Percentiles rank a stretch among this genome's conserved stretches.
phyloP scores from a whole-genome alignment of 2,888 invertebrate species.

The Rhagonycha fulva region DNA sequence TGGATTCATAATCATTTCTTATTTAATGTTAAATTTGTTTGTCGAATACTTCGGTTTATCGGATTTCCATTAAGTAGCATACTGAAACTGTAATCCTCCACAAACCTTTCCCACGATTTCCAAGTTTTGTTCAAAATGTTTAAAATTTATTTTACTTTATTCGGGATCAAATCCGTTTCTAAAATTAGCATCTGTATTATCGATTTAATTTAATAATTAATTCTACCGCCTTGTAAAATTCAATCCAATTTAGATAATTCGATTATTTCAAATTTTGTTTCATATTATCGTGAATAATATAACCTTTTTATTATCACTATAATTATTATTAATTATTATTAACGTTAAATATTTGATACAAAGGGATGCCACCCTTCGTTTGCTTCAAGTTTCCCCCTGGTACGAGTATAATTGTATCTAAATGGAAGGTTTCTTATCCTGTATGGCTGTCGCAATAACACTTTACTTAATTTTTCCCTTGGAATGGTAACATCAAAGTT shows the following conservation, averaged over 20 bases:
- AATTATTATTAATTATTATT: background rate
- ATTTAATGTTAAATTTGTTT: background rate
- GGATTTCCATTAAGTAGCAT: background rate
- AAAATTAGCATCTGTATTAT: background rate
- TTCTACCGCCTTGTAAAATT: background rate
- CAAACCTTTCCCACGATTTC: background rate
- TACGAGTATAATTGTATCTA: background rate
- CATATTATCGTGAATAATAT: background rate
- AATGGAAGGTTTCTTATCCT: slow-evolving; percentile 1
- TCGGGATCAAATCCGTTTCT: background rate
- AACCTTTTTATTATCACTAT: background rate
- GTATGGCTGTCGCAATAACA: slow-evolving; percentile 1
- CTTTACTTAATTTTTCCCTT: background rate
- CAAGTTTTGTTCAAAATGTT: background rate
- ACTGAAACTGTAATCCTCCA: background rate
- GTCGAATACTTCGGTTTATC: background rate
- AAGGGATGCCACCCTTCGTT: background rate
- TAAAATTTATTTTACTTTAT: background rate
- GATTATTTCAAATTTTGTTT: background rate
- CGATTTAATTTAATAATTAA: background rate
- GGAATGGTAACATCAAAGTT: background rate
- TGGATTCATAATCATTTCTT: too few species aligned
- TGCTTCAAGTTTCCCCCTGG: background rate
- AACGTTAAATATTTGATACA: background rate
- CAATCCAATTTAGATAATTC: background rate